Base-by-base conservation (phyloP, 2,888 invertebrate species). In the Bellardia bayeri region DNA sequence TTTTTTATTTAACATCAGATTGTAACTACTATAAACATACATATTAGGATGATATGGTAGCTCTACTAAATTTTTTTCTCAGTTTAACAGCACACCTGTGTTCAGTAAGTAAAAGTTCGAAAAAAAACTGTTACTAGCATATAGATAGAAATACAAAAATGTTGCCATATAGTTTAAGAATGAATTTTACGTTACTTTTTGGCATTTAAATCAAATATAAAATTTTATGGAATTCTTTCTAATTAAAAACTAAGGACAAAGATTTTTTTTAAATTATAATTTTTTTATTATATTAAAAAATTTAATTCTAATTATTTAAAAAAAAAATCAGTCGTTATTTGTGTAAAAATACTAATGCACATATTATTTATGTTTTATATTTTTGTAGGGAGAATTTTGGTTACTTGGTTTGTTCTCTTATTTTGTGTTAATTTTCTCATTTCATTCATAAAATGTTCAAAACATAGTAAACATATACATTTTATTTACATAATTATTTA, bases 381-480 rank as follows among this genome's bases (percentile, higher is more conserved):
- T 1, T 23, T n/a, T n/a, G n/a, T n/a, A n/a, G n/a, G n/a, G n/a
- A 23, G 23, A 1, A 23, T 23, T 23, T 23, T 23, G 23, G 23
- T 23, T 23, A 23, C 23, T 23, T 23, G 23, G 23, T 23, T 14
- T n/a, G 14, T 51, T 14, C 5, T 51, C 13, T 51, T 11, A 5
- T 51, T 51, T 13, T 51, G 13, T 51, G 13, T 51, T 2, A 51
- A n/a, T 14, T 51, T 14, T 51, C 13, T 51, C 3, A 13, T 30
- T 78, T 76, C 72, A 82, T 76, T 85, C 66, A 81, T 33, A 76
- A 82, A 75, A 51, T 14, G 16, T 30, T 11, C 5, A 37, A 37
- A 6, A 37, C 5, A 5, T 11, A 33, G 33, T 14, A 11, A 14
- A 11, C 30, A 33, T 76, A 33, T 54, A 61, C 2, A 23, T 54